Conservation (phyloP, 2,888 invertebrate genomes). For the Zygaena filipendulae region DNA sequence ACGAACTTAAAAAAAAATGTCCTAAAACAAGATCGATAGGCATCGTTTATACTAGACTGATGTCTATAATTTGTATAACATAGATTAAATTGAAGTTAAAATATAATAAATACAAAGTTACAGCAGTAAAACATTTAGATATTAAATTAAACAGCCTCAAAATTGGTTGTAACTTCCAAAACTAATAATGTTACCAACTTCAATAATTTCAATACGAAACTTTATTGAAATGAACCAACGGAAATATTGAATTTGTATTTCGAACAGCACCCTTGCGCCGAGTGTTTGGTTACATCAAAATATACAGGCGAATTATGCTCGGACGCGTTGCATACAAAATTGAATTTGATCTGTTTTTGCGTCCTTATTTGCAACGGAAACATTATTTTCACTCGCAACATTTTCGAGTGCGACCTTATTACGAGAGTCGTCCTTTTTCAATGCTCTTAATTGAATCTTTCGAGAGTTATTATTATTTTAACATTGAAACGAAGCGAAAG, state of each 20-base stretch:
- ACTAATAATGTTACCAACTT: constrained; percentile 18
- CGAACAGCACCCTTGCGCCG: constrained; percentile 22
- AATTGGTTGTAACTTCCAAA: too few relatives aligned
- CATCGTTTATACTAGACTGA: too few relatives aligned
- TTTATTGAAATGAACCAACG: constrained; percentile 21
- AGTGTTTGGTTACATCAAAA: constrained; percentile 28
- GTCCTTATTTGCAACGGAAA: constrained; percentile 17
- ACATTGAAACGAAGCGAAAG: too few relatives aligned
- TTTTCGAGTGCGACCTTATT: too few relatives aligned
- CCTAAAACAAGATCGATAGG: too few relatives aligned
- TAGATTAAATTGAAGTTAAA: background rate
- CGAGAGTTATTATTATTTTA: too few relatives aligned
- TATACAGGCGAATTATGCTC: constrained; percentile 21
- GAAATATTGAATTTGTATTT: constrained; percentile 27
- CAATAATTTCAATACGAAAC: constrained; percentile 23
- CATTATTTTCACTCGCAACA: too few relatives aligned
- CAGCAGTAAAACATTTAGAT: too few relatives aligned
- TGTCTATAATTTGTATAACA: background rate
- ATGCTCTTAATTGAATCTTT: too few relatives aligned
- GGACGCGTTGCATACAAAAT: constrained; percentile 14
- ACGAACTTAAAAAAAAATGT: too few relatives aligned
- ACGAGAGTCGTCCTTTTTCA: too few relatives aligned
- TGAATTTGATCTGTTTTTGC: constrained; percentile 21
- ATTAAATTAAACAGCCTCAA: too few relatives aligned
- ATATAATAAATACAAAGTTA: constrained; percentile 5